These are phyloP conservation scores for Strigamia maritima DNA, from an alignment of 2,888 invertebrate species.

Conservation along the genomic window DNA sequence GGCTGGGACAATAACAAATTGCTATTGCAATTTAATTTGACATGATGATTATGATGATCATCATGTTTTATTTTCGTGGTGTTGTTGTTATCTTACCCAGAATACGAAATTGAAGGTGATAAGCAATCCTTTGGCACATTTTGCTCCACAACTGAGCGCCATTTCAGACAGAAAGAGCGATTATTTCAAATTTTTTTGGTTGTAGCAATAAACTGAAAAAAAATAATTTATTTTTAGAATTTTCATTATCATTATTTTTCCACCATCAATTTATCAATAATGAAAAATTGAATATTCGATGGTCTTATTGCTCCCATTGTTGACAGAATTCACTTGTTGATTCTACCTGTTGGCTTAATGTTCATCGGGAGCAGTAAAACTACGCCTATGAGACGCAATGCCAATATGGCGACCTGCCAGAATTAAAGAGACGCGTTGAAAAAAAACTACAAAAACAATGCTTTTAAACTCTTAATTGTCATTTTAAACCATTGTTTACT, in stretches of 20 bases:
- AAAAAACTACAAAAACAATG: too few relatives aligned
- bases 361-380: background rate
- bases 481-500: too few relatives aligned
- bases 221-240: background rate
- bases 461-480: too few relatives aligned
- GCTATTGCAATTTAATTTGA: too few relatives aligned
- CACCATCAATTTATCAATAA: background rate
- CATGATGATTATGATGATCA: too few relatives aligned
- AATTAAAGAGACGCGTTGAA: background rate
- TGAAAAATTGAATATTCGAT: background rate
- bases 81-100: slow-evolving; percentile 50
- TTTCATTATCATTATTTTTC: too few relatives aligned
- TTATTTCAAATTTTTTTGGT: background rate
- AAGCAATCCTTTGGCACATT: slow-evolving; percentile 54
- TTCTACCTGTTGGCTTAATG: background rate
- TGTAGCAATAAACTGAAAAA: slow-evolving; percentile 1
- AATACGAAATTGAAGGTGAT: slow-evolving; percentile 55
- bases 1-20: too few relatives aligned
- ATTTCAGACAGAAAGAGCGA: background rate
- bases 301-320: background rate
- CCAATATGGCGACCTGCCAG: background rate
- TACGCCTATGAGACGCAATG: background rate
- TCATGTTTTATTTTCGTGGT: too few relatives aligned
- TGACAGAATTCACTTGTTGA: background rate
- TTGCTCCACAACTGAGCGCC: slow-evolving; percentile 53